Percentiles rank a stretch among this genome's conserved stretches.
phyloP scores from a whole-genome alignment of 2,797 vertebrate genomes.

The Coccyzus lansbergi region DNA sequence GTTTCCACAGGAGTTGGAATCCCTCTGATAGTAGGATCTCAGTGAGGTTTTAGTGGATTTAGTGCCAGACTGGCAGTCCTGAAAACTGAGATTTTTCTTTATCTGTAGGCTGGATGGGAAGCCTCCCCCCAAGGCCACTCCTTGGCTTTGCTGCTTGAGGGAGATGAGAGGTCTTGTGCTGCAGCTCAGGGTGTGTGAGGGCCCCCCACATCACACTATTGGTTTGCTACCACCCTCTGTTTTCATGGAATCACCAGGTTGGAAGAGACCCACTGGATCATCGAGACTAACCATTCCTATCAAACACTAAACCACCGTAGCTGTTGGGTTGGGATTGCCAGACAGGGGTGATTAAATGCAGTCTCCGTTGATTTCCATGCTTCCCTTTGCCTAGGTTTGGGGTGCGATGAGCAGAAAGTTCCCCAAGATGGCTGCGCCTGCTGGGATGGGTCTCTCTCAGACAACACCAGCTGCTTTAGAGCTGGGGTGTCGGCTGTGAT shows the following conservation, averaged over 20 bases:
- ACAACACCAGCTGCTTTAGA: neutral
- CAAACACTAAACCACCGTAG: too few relatives aligned
- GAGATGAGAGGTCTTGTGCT: neutral
- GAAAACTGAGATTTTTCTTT: neutral
- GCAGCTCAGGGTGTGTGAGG: neutral
- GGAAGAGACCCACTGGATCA: too few relatives aligned
- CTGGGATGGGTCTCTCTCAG: neutral
- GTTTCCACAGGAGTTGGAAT: neutral
- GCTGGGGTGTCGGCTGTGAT: neutral
- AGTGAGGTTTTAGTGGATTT: neutral
- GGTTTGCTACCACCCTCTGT: neutral
- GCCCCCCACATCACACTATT: accelerated
- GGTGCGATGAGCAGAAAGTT: neutral
- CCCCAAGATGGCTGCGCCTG: neutral
- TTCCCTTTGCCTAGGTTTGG: neutral
- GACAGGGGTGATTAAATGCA: too few relatives aligned
- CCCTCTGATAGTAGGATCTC: neutral
- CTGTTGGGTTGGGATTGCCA: too few relatives aligned
- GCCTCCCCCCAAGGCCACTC: neutral
- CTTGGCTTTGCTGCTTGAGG: accelerated
- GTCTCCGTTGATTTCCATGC: accelerated
- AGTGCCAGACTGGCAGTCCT: neutral
- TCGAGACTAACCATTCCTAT: too few relatives aligned
- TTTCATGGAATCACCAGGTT: neutral
- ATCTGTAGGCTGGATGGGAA: neutral